These are phyloP conservation scores for Chrysolina oricalcia DNA, from an alignment of 2,888 invertebrate genomes.

Conservation along the genomic window DNA sequence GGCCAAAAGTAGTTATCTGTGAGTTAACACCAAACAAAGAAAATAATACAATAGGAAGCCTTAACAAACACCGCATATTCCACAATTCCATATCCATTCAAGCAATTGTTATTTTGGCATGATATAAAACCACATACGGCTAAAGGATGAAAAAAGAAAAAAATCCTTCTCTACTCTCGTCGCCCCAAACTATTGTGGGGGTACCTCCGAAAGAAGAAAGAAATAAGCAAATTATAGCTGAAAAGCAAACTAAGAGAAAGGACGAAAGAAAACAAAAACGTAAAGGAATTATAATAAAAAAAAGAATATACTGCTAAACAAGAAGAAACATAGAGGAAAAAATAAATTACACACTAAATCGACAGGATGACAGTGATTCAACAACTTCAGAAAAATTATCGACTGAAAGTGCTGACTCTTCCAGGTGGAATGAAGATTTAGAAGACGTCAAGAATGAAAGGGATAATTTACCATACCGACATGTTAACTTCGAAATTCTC, in stretches of 20 bases:
- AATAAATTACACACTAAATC: too few species aligned
- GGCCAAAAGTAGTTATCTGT: not conserved
- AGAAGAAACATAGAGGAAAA: too few species aligned
- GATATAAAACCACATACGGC: not conserved
- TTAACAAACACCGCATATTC: not conserved
- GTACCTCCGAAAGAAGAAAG: too few species aligned
- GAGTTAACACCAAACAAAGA: constrained; percentile 3
- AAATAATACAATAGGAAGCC: not conserved
- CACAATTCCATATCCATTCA: constrained; percentile 8
- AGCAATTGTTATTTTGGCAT: not conserved
- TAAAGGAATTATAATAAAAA: too few species aligned
- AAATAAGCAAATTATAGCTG: too few species aligned
- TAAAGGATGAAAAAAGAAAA: not conserved
- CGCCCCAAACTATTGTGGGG: too few species aligned
- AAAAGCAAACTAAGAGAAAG: too few species aligned
- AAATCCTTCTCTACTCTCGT: not conserved
- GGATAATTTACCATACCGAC: not conserved
- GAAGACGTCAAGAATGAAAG: not conserved
- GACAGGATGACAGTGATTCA: too few species aligned
- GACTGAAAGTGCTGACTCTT: not conserved
- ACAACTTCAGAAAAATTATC: too few species aligned
- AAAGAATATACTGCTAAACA: too few species aligned
- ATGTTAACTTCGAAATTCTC: not conserved
- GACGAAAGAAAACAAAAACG: too few species aligned
- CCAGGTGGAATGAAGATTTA: constrained; percentile 11